phyloP scores from a whole-genome alignment of 2,888 invertebrate species.

The Odiellus spinosus region DNA sequence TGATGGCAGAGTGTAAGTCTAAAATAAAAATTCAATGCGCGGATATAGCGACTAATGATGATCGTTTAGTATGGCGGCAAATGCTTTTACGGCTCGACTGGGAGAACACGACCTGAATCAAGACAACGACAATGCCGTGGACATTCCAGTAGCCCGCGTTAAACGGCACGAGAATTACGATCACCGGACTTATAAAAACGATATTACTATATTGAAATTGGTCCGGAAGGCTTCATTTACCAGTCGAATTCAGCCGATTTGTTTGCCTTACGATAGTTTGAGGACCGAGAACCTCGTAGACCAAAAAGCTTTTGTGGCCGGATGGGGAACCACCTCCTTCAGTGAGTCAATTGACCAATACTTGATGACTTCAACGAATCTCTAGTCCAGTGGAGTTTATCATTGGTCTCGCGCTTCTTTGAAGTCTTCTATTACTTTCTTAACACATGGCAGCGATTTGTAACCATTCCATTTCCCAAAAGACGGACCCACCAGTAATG shows the following conservation, averaged over 20 bases:
- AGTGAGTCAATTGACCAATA: constrained; percentile 13
- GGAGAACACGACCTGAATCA: constrained; percentile 44
- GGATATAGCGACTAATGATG: no score
- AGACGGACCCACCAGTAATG: constrained; percentile 51
- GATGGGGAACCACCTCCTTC: constrained; percentile 47
- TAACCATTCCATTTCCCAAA: background rate
- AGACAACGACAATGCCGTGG: constrained; percentile 13
- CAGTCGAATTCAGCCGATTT: constrained; percentile 11
- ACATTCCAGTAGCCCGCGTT: constrained; percentile 30
- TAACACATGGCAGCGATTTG: background rate
- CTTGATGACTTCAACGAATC: background rate
- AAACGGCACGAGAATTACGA: constrained; percentile 53
- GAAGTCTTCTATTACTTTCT: background rate
- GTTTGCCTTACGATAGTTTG: constrained; percentile 17
- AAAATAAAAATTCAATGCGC: no score
- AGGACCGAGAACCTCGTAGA: constrained; percentile 8
- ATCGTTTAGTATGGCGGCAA: constrained; percentile 3
- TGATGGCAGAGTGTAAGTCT: background rate
- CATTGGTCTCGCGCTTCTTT: background rate
- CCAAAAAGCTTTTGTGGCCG: constrained; percentile 39
- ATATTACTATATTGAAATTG: constrained; percentile 52
- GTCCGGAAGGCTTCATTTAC: constrained; percentile 9
- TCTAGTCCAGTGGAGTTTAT: background rate
- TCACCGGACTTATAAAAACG: constrained; percentile 45
- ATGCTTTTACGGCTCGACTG: constrained; percentile 41